Evolutionary conservation across 2,797 vertebrate genomes (phyloP).

Genomic region (Danio choprae): DNA sequence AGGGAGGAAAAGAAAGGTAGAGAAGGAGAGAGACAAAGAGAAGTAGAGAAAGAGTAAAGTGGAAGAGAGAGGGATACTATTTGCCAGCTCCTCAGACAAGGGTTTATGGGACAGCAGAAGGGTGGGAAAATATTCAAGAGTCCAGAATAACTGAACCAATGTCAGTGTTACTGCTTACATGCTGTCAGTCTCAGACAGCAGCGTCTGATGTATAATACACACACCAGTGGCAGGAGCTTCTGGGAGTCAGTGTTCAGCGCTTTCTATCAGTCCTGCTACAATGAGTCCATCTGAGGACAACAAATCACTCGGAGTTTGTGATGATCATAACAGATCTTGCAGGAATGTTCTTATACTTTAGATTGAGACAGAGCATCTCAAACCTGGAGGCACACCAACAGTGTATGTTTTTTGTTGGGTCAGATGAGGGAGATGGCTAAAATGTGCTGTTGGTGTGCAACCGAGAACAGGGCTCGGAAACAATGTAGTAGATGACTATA

Average conservation of each 20-base stretch:
- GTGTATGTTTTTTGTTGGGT: background rate
- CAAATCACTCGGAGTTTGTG: background rate
- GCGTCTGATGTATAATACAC: slow-evolving; percentile 7
- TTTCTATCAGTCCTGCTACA: slow-evolving; percentile 17
- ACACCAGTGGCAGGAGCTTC: slow-evolving; percentile 7
- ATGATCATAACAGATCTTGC: background rate
- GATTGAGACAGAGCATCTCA: background rate
- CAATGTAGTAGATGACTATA: background rate
- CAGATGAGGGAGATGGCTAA: background rate
- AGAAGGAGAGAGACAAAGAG: background rate
- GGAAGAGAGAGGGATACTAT: background rate
- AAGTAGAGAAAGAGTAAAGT: no score
- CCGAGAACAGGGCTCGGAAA: background rate
- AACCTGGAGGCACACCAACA: background rate
- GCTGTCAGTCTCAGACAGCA: background rate
- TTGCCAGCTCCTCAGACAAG: slow-evolving; percentile 40
- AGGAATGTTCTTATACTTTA: background rate
- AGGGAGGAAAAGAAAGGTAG: background rate
- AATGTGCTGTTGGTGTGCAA: background rate
- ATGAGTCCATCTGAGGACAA: background rate
- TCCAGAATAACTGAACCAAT: slow-evolving; percentile 58
- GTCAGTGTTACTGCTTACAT: slow-evolving; percentile 90
- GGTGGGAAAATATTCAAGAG: slow-evolving; percentile 25
- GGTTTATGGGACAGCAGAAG: slow-evolving; percentile 13
- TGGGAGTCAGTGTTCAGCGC: background rate